Evolutionary conservation across 2,113 vertebrate species (phyloP).

Genomic region (Macaca fascicularis): T2T-MFA8v1.1 NC_088375.1:203213501-203214000

Average conservation of each 20-base stretch:
- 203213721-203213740: background rate
- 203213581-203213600: too few relatives aligned
- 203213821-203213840: background rate
- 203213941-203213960: background rate
- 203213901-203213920: fast-evolving
- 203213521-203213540: too few relatives aligned
- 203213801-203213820: conserved; percentile 8
- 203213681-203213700: background rate
- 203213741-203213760: background rate
- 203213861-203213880: fast-evolving
- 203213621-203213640: background rate
- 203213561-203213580: too few relatives aligned
- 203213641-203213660: background rate
- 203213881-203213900: background rate
- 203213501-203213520: too few relatives aligned
- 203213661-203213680: background rate
- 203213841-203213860: background rate
- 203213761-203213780: background rate
- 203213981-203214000: background rate
- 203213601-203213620: too few relatives aligned
- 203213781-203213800: conserved; percentile 53
- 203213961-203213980: background rate
- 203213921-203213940: conserved; percentile 22
- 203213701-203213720: background rate
- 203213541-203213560: too few relatives aligned